phyloP scores from a whole-genome alignment of 2,888 invertebrate genomes.

The Autographa pulchrina region DNA sequence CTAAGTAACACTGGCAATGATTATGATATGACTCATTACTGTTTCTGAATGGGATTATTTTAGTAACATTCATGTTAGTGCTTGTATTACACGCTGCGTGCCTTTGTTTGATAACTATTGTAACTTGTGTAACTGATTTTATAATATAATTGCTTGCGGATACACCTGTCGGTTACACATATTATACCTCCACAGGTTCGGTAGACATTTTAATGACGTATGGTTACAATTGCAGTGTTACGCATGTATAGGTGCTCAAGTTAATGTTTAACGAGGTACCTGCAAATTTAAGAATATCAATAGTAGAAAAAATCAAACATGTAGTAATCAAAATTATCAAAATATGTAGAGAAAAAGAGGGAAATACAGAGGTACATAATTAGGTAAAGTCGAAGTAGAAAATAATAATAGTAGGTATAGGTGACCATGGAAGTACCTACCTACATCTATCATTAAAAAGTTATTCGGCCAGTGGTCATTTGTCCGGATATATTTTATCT shows the following conservation, averaged over 20 bases:
- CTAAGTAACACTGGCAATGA: slow-evolving; percentile 43
- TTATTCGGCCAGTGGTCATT: slow-evolving; percentile 20
- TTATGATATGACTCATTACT: slow-evolving; percentile 46
- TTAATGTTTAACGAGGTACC: too few species aligned
- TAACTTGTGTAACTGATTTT: slow-evolving; percentile 36
- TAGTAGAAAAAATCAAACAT: neutral
- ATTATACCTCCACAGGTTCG: slow-evolving; percentile 25
- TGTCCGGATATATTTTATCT: slow-evolving; percentile 42
- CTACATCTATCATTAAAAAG: slow-evolving; percentile 20
- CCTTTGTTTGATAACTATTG: slow-evolving; percentile 39
- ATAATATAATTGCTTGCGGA: slow-evolving; percentile 62
- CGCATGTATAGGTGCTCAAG: too few species aligned
- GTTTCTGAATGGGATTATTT: slow-evolving; percentile 54
- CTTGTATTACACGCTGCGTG: slow-evolving; percentile 33
- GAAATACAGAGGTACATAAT: too few species aligned
- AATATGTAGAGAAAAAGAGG: neutral
- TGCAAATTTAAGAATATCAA: neutral
- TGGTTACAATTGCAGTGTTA: neutral
- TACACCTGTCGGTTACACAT: slow-evolving; percentile 54
- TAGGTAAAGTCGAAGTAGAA: neutral
- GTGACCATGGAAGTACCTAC: neutral
- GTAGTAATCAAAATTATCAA: neutral
- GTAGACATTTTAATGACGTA: slow-evolving; percentile 12
- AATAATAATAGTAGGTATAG: neutral
- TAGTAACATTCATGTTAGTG: slow-evolving; percentile 49